A percentile compares a stretch with the other conserved stretches of the same genome.
Conservation (phyloP, 2,113 vertebrate species). For the Tricholaema leucomelas region DNA sequence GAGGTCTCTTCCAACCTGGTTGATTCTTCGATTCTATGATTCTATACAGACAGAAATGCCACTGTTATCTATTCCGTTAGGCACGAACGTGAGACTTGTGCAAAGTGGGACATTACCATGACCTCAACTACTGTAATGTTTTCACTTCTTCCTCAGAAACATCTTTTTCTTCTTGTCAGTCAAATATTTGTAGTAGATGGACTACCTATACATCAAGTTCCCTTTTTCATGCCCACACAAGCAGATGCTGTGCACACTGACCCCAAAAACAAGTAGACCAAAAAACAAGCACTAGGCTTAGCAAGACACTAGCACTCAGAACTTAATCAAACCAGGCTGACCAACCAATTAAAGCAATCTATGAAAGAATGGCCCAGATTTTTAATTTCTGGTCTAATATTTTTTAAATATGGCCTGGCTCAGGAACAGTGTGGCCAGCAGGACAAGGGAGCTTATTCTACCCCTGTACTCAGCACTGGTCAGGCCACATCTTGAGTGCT, state of each 20-base stretch:
- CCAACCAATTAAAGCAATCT: background rate
- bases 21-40: too few relatives aligned
- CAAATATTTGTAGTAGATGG: background rate
- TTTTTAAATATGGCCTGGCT: too few relatives aligned
- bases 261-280: background rate
- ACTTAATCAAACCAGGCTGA: background rate
- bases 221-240: background rate
- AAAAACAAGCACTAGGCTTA: background rate
- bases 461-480: too few relatives aligned
- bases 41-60: background rate
- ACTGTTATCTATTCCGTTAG: background rate
- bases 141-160: background rate
- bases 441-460: too few relatives aligned
- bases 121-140: background rate
- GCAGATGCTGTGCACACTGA: background rate
- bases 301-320: background rate
- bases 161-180: background rate
- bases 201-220: background rate
- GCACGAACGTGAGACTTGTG: background rate
- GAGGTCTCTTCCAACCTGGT: too few relatives aligned
- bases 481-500: too few relatives aligned
- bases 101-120: background rate
- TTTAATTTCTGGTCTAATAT: too few relatives aligned
- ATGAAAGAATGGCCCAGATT: background rate
- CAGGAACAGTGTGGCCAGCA: too few relatives aligned